Base-by-base conservation (phyloP, 64 coral and sea anemone genomes). In the Catalaphyllia jardinei region DNA sequence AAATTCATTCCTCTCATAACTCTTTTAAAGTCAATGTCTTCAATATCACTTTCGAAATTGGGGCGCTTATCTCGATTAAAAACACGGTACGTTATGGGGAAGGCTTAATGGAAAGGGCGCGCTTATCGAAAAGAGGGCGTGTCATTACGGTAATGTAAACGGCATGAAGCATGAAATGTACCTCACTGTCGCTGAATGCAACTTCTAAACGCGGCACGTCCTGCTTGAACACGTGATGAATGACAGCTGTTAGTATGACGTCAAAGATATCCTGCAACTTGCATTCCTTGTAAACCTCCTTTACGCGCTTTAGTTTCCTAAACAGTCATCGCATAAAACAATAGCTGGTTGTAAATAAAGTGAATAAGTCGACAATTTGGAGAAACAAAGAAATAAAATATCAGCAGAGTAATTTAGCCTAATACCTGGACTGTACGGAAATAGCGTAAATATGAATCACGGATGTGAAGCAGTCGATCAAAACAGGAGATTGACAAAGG, bases 361-460 rank as follows among this genome's bases (percentile, higher is more conserved):
- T 14, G 54, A 57, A 11, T 15, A 14, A 57, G 11, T 16, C 54
- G 15, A 15, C 54, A 16, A 7, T 67, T 22, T 24, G 63, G 22
- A n/a, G 18, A 5, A 18, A 65, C 22, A 65, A 19, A 20, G 7
- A 18, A 29, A 74, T 74, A 31, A n/a, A 2, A 75, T 4, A 39
- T 75, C 28, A 24, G 49, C 8, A 20, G 28, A 54, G 20, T 74
- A 25, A 42, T 22, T 24, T 12, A 20, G 28, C 29, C 29, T 13
- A 38, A 61, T 92, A 92, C 90, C 90, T 86, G 0, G 82, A 92
- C 12, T 79, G 82, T 29, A 86, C 71, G 28, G 90, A 63, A 18
- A 92, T 24, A 4, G 33, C 19, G 74, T 69, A 92, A 28, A 92
- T 85, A 72, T 92, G 73, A 18, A 92, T 57, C 60, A 92, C 28